Conservation (phyloP, 2,113 vertebrate genomes). For the Xiphophorus hellerii region DNA sequence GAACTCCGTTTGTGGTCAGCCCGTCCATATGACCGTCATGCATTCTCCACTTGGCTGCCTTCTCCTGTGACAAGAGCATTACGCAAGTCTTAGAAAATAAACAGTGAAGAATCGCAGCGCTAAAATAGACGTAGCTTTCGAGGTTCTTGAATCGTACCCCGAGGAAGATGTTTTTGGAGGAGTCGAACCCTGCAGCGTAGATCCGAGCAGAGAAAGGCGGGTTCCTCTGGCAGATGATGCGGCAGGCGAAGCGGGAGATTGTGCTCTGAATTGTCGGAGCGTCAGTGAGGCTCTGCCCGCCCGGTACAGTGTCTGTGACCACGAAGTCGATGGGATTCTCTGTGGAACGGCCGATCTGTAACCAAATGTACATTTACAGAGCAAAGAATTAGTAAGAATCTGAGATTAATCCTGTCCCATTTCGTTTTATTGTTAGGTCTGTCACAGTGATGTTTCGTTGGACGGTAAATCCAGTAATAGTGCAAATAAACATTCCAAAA, state of each 20-base stretch:
- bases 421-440: background rate
- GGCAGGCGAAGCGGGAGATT: conserved; percentile 96
- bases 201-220: conserved; percentile 91
- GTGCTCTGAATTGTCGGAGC: conserved; percentile 89
- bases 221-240: conserved; percentile 92
- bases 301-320: conserved; percentile 88
- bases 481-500: too few species aligned
- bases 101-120: background rate
- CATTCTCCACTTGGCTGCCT: conserved; percentile 94
- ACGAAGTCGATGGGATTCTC: conserved; percentile 96
- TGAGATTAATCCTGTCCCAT: background rate
- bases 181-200: conserved; percentile 95
- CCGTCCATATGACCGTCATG: conserved; percentile 94
- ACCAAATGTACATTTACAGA: background rate
- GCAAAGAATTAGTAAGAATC: background rate
- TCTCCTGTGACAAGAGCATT: conserved; percentile 80
- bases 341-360: conserved; percentile 92
- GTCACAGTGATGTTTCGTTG: too few species aligned
- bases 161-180: conserved; percentile 95
- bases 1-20: conserved; percentile 93
- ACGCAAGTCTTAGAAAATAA: background rate
- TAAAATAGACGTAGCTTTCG: too few species aligned
- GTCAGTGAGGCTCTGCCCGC: conserved; percentile 84
- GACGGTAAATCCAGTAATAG: too few species aligned
- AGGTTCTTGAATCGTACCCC: conserved; percentile 78